A percentile compares a stretch with the other conserved stretches of the same genome.
These are phyloP conservation scores for Lanistes nyassanus DNA, from an alignment of 1,140 invertebrate genomes.

Conservation along the genomic window DNA sequence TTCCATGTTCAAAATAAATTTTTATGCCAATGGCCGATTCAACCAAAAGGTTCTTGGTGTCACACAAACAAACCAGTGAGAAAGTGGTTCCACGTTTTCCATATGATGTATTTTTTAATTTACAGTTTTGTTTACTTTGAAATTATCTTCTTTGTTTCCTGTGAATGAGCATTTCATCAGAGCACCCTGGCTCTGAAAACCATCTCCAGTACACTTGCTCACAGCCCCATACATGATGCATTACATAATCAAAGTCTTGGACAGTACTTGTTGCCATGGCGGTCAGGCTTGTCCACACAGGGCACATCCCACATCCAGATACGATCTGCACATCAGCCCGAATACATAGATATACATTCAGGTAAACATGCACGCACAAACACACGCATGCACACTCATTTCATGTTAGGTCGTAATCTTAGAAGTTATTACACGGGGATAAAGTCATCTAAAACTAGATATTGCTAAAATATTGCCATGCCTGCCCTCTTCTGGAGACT, in stretches of 20 bases:
- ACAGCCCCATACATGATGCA: no score
- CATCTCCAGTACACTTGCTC: no score
- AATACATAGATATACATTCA: not conserved
- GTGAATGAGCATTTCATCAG: no score
- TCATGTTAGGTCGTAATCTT: not conserved
- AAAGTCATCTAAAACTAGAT: not conserved
- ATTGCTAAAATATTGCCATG: not conserved
- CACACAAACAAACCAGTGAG: no score
- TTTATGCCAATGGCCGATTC: no score
- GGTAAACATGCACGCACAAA: not conserved
- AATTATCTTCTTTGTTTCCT: no score
- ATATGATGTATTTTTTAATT: no score
- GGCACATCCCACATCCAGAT: constrained; percentile 65
- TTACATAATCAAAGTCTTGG: constrained; percentile 33
- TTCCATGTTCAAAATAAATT: no score
- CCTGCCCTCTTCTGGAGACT: not conserved
- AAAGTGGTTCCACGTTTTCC: no score
- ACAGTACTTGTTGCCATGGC: constrained; percentile 61
- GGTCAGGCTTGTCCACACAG: constrained; percentile 59
- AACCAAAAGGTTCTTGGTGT: no score
- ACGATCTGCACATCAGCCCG: constrained; percentile 45
- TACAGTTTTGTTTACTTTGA: no score
- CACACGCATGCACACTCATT: not conserved
- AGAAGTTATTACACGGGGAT: not conserved
- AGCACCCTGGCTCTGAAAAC: no score